Evolutionary conservation across 2,797 vertebrate genomes (phyloP), one percentile per base, ranked within the genome.

Genomic region (Phyllotis vaccarum): DNA sequence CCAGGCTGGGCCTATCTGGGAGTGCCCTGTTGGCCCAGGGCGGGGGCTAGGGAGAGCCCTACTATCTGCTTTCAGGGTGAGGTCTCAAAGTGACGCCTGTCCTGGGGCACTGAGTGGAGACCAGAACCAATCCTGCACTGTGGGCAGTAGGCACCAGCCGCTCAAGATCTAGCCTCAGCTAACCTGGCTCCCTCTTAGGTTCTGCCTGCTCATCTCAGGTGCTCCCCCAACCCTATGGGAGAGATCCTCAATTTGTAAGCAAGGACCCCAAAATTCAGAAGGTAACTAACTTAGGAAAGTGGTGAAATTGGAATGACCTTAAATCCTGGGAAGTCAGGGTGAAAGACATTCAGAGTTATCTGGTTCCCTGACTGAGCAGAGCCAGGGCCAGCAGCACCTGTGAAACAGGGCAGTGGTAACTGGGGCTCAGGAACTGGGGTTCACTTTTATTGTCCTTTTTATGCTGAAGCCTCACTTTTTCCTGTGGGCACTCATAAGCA

Each of bases 1-100:
- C 34, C 1, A 9, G 88, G 88, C 11, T 66, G 52, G 79, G 89
- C 86, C 78, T 2, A 1, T 43, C 68, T 40, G 80, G 95, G 89
- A 96, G 95, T 60, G 93, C 78, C 90, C 54, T 96, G 94, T 97
- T 97, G 90, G 88, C 94, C 54, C 43, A 96, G 88, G 96, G 95
- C 5, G 64, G 86, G 62, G 88, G 13, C n/a, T 79, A 14, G 80
- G 86, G 92, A 95, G 56, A 87, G 74, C 60, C 74, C 70, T 88
- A 24, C 27, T 94, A 62, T 90, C 90, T 94, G 70, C 93, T 95
- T 96, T 92, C 80, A 86, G 93, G 97, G 93, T 0, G 66, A 79
- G 91, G 86, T 78, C 49, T 10, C 40, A 29, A 58, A 62, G 82
- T 76, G 64, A 86, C 86, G 34, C 5, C 0, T 11, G 19, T 72